phyloP scores from a whole-genome alignment of 2,888 invertebrate genomes.

The Acronicta aceris region DNA sequence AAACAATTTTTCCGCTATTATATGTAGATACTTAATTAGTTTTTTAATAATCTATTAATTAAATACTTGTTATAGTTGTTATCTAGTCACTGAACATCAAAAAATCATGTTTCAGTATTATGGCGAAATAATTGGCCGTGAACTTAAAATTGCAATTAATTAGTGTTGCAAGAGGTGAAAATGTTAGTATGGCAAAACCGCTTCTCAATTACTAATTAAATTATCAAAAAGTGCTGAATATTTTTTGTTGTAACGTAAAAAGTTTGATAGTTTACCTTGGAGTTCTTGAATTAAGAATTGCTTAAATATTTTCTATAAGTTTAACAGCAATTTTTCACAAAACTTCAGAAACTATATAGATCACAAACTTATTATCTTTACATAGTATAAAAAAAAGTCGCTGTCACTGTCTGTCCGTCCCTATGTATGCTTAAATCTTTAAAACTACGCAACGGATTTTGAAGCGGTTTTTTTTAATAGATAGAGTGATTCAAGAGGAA shows the following conservation, averaged over 20 bases:
- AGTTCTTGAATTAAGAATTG: background rate
- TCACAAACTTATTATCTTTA: too few species aligned
- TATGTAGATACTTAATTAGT: background rate
- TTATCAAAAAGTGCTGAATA: conserved; percentile 6
- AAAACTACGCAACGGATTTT: too few species aligned
- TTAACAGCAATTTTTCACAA: background rate
- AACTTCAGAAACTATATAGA: too few species aligned
- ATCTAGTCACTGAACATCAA: background rate
- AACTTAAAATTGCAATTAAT: conserved; percentile 34
- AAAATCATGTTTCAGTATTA: conserved; percentile 12
- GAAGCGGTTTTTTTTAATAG: too few species aligned
- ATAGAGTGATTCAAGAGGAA: too few species aligned
- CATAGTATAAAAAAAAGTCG: too few species aligned
- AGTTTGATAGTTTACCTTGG: background rate
- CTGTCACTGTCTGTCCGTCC: too few species aligned
- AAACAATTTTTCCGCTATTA: background rate
- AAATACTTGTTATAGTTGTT: background rate
- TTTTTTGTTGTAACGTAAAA: background rate
- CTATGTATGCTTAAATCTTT: too few species aligned
- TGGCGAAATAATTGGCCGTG: conserved; percentile 36
- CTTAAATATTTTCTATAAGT: background rate
- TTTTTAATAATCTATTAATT: conserved; percentile 2
- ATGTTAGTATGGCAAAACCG: conserved; percentile 25
- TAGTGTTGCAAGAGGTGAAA: conserved; percentile 33
- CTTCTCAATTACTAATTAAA: conserved; percentile 10